These are phyloP conservation scores for Sebastes iracundus DNA, from an alignment of 2,797 vertebrate species.

Conservation along the genomic window DNA sequence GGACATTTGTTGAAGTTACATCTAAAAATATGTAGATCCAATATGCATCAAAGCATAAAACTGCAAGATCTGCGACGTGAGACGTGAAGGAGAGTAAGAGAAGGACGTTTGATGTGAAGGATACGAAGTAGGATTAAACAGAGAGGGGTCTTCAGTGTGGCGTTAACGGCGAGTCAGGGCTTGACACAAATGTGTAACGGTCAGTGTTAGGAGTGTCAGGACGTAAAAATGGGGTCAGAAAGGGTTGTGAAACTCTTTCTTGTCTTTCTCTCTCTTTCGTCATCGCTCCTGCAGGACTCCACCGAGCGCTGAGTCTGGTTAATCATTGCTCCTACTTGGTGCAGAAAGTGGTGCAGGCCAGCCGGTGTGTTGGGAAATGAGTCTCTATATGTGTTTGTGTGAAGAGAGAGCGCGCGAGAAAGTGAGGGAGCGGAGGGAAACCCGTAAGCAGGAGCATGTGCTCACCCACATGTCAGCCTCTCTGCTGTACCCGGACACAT, in stretches of 20 bases:
- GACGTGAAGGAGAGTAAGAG: not conserved
- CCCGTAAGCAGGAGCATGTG: slow-evolving; percentile 30
- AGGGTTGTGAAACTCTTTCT: slow-evolving; percentile 4
- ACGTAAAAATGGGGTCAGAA: slow-evolving; percentile 5
- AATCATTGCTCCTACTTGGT: slow-evolving; percentile 66
- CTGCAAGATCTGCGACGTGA: not conserved
- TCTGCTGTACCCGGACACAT: not conserved
- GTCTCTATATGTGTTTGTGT: slow-evolving; percentile 3
- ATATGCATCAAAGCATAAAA: not conserved
- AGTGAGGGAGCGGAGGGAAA: slow-evolving; percentile 26
- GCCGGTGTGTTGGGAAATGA: slow-evolving; percentile 8
- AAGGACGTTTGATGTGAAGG: not conserved
- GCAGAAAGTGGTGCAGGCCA: slow-evolving; percentile 38
- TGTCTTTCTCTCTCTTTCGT: slow-evolving; percentile 7
- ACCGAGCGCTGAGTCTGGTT: slow-evolving; percentile 37
- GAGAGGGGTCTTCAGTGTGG: not conserved
- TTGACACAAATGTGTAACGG: not conserved
- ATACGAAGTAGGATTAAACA: not conserved
- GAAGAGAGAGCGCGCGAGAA: not conserved
- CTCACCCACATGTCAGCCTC: slow-evolving; percentile 23
- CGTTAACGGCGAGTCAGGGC: not conserved
- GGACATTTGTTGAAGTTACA: not conserved
- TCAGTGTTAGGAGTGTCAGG: not conserved
- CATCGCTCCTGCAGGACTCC: slow-evolving; percentile 9
- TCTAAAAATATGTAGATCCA: not conserved